Conservation (phyloP, 1,140 invertebrate genomes). For the Dufourea novaeangliae region DNA sequence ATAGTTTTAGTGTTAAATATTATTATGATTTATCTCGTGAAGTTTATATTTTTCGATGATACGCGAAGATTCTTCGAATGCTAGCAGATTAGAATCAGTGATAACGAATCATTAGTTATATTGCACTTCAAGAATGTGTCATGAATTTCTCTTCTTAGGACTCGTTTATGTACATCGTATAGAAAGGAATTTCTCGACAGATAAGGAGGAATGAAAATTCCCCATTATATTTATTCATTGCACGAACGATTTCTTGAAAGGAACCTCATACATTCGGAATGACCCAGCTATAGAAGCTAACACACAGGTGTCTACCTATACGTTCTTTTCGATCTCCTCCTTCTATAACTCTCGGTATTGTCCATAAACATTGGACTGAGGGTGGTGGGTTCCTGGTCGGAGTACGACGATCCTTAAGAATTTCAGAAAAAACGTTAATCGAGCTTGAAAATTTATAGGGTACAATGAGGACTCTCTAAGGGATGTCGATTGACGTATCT, state of each 20-base stretch:
- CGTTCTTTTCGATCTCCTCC: too few relatives aligned
- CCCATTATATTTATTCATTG: slow-evolving; percentile 6
- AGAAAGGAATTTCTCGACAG: slow-evolving; percentile 1
- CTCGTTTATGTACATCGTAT: not conserved
- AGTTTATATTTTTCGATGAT: not conserved
- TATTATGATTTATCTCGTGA: too few relatives aligned
- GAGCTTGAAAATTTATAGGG: slow-evolving; percentile 9
- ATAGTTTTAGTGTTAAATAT: too few relatives aligned
- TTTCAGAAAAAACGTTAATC: not conserved
- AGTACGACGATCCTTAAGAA: not conserved
- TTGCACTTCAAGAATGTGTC: not conserved
- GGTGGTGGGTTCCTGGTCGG: not conserved
- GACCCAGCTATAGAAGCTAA: not conserved
- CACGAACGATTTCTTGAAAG: not conserved
- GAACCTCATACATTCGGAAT: not conserved
- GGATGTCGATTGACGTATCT: not conserved
- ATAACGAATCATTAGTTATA: not conserved
- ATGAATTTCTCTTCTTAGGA: not conserved
- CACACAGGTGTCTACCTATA: not conserved
- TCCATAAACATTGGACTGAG: not conserved
- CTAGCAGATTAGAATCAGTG: not conserved
- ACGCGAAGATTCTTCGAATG: not conserved
- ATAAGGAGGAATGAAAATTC: not conserved
- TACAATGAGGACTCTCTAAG: too few relatives aligned
- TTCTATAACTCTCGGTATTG: not conserved